Evolutionary conservation across 2,888 invertebrate genomes (phyloP).

Genomic region (Marasmarcha lunaedactyla): DNA sequence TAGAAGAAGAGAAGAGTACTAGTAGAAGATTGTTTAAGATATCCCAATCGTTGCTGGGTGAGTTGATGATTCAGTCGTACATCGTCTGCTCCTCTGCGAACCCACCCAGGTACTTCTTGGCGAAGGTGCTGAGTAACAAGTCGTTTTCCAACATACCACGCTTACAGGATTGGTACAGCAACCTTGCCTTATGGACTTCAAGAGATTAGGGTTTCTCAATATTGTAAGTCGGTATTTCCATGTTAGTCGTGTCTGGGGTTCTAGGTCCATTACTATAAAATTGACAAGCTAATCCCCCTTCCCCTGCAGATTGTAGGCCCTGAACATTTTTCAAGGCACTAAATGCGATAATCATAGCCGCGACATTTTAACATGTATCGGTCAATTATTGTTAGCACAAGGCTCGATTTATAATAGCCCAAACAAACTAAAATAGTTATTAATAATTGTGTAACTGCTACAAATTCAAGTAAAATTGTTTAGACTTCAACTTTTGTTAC

Average conservation of each 20-base stretch:
- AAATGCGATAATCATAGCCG: slow-evolving; percentile 7
- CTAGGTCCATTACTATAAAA: slow-evolving; percentile 21
- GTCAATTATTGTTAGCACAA: too few relatives aligned
- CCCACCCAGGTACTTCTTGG: slow-evolving; percentile 79
- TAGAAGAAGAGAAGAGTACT: too few relatives aligned
- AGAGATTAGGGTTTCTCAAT: slow-evolving; percentile 71
- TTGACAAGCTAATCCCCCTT: too few relatives aligned
- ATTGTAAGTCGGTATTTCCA: slow-evolving; percentile 72
- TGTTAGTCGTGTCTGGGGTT: slow-evolving; percentile 37
- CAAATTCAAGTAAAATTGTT: too few relatives aligned
- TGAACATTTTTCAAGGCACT: slow-evolving; percentile 24
- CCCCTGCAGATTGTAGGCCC: slow-evolving; percentile 23
- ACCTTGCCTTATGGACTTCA: slow-evolving; percentile 76
- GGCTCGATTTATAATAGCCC: too few relatives aligned
- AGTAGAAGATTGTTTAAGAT: too few relatives aligned
- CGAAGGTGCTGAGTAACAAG: slow-evolving; percentile 90
- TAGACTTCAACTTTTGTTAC: too few relatives aligned
- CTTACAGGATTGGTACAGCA: slow-evolving; percentile 94
- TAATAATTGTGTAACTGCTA: too few relatives aligned
- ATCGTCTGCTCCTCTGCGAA: slow-evolving; percentile 80
- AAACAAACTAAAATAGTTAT: too few relatives aligned
- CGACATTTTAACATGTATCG: too few relatives aligned
- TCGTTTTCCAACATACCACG: slow-evolving; percentile 97
- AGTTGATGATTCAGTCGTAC: slow-evolving; percentile 91
- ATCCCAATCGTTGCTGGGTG: slow-evolving; percentile 97